Percentiles rank a stretch among this genome's conserved stretches.
Evolutionary conservation across 1,140 invertebrate genomes (phyloP).

Genomic region (Drosophila mauritiana): DNA sequence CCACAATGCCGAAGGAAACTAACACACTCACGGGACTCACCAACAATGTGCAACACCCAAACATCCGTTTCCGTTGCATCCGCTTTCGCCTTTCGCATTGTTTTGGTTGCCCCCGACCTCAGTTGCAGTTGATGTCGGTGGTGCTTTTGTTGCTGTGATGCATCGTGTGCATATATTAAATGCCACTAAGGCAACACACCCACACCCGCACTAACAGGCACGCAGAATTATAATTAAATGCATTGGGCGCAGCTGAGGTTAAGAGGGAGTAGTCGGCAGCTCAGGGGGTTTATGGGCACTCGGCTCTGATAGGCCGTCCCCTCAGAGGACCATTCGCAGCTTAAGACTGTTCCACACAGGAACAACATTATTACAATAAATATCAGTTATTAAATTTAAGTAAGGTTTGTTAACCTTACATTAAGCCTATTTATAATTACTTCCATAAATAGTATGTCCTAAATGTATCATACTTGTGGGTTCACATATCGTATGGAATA

Average conservation of each 20-base stretch:
- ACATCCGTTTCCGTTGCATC: slow-evolving; percentile 78
- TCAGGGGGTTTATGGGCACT: slow-evolving; percentile 7
- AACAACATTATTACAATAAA: background rate
- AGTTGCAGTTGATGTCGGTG: slow-evolving; percentile 36
- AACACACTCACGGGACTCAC: slow-evolving; percentile 36
- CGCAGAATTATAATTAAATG: slow-evolving; percentile 76
- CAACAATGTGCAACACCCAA: slow-evolving; percentile 80
- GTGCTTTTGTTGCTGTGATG: slow-evolving; percentile 40
- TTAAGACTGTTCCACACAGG: background rate
- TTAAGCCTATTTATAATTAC: no score
- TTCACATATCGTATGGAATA: no score
- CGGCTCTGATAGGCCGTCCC: background rate
- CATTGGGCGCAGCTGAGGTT: slow-evolving; percentile 43
- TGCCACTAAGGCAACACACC: slow-evolving; percentile 59
- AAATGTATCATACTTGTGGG: no score
- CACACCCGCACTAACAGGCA: slow-evolving; percentile 21
- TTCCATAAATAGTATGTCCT: no score
- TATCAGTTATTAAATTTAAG: background rate
- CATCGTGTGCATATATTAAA: slow-evolving; percentile 78
- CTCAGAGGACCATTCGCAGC: slow-evolving; percentile 3
- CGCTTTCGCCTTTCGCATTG: slow-evolving; percentile 70
- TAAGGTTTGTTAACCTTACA: no score
- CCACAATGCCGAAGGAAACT: slow-evolving; percentile 56
- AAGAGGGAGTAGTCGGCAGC: background rate
- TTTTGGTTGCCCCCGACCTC: slow-evolving; percentile 59